A percentile compares a stretch with the other conserved stretches of the same genome.
These are phyloP conservation scores for Peromyscus eremicus DNA, from an alignment of 2,797 vertebrate species.

Conservation along the genomic window DNA sequence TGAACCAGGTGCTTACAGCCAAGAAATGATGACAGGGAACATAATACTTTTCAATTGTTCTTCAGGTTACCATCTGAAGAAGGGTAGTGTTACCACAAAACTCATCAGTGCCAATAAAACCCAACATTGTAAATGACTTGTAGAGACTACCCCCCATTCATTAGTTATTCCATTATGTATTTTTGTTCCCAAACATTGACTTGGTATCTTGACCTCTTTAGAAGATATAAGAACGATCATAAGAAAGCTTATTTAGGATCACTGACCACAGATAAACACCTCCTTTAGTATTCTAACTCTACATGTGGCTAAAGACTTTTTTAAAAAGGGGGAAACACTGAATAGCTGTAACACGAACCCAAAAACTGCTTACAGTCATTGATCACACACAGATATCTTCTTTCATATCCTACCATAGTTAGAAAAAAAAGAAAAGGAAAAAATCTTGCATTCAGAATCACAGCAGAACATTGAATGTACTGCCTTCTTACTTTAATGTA, in stretches of 20 bases:
- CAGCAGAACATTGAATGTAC: not conserved
- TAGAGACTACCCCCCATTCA: not conserved
- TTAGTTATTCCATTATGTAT: slow-evolving; percentile 41
- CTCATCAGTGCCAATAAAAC: slow-evolving; percentile 66
- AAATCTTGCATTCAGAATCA: slow-evolving; percentile 3
- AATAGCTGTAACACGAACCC: not conserved
- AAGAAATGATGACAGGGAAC: slow-evolving; percentile 56
- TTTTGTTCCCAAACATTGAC: slow-evolving; percentile 42
- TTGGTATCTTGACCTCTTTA: slow-evolving; percentile 61
- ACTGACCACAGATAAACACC: slow-evolving; percentile 16
- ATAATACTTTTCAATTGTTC: slow-evolving; percentile 65
- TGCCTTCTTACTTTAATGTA: not conserved
- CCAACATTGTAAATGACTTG: not conserved
- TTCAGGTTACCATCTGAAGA: not conserved
- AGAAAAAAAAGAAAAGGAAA: not conserved
- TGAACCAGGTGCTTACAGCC: slow-evolving; percentile 71
- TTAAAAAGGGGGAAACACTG: not conserved
- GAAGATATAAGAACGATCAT: slow-evolving; percentile 45
- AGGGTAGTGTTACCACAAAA: slow-evolving; percentile 51
- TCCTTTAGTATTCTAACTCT: slow-evolving; percentile 38
- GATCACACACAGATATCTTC: not conserved
- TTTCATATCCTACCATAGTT: slow-evolving; percentile 33
- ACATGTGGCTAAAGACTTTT: not conserved
- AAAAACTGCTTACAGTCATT: slow-evolving; percentile 33
- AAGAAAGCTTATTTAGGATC: not conserved